Base-by-base conservation (phyloP, 1,140 invertebrate genomes). In the Zaprionus ghesquierei region DNA sequence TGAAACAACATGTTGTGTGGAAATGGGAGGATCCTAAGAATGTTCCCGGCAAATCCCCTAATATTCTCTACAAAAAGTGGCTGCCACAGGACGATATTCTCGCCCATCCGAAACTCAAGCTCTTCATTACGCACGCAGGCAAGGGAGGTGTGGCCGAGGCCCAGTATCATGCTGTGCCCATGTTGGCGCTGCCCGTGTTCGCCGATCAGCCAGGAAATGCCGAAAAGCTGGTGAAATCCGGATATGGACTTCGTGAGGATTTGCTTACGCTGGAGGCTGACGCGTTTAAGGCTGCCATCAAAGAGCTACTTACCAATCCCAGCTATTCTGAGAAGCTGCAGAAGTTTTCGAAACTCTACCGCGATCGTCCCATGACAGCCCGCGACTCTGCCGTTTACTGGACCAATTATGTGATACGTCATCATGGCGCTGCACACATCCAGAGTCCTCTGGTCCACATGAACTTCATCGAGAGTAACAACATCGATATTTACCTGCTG, bases 111-210 rank as follows among this genome's bases (percentile, higher is more conserved):
- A 96, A 96, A 61, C 89, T 95, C 2, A 94, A 94, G 79, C 92
- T 94, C 0, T 96, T 97, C 77, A 94, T 97, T 18, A 95, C 95
- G 0, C 95, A 96, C 79, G 95, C 95, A 15, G 96, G 96, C 20
- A 91, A 95, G 38, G 93, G 95, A 41, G 95, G 95, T 41, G 92
- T 95, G 10, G 93, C 95, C 58, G 96, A 97, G 92, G 94, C 95
- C 1, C 90, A 96, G 8, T 94, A 95, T 91, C 94, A 95, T 76
- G 94, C 94, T 77, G 94, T 95, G 5, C 96, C 96, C 4, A 93
- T 96, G 56, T 91, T 97, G 29, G 95, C 94, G 0, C 92, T 96
- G 29, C 96, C 96, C 8, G 92, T 96, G 20, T 94, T 95, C 54
- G 93, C 93, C 41, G 95, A 96, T 86, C 95, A 96, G 78, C 92